Conservation (phyloP, 2,113 vertebrate genomes). For the Thryonomys swinderianus region DNA sequence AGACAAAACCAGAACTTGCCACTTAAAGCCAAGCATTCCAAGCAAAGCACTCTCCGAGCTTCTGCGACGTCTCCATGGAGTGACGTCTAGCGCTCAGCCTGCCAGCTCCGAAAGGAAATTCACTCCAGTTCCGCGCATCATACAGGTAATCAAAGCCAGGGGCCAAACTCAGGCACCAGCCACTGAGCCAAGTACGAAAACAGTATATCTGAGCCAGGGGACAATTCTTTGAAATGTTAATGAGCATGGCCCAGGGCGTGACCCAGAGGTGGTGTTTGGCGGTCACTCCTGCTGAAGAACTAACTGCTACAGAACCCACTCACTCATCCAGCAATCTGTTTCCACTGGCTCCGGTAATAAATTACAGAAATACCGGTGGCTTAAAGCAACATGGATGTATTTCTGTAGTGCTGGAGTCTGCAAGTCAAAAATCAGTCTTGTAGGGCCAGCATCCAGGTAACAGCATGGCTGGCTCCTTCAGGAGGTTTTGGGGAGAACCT, state of each 20-base stretch:
- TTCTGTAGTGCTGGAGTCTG: not conserved
- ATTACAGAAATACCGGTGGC: not conserved
- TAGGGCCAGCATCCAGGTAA: not conserved
- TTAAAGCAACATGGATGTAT: not conserved
- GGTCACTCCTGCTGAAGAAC: not conserved
- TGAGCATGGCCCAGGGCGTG: rapidly evolving
- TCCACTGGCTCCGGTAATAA: not conserved
- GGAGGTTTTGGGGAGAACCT: not conserved
- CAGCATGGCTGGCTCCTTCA: not conserved
- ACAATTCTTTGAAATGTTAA: constrained; percentile 26
- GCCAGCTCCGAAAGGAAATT: not conserved
- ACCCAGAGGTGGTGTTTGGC: not conserved
- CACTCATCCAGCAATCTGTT: not conserved
- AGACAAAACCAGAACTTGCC: not conserved
- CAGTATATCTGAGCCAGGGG: not conserved
- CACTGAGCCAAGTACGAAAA: not conserved
- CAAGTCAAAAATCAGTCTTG: not conserved
- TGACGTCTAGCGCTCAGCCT: not conserved
- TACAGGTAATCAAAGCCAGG: constrained; percentile 32
- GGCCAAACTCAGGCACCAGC: not conserved
- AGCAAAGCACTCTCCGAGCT: not conserved
- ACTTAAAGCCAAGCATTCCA: not conserved
- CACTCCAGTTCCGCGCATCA: not conserved
- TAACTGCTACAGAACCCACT: not conserved
- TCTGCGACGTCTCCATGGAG: not conserved